Percentiles rank a stretch among this genome's conserved stretches.
These are phyloP conservation scores for Protobothrops mucrosquamatus DNA, from an alignment of 2,113 vertebrate genomes.

Conservation along the genomic window DNA sequence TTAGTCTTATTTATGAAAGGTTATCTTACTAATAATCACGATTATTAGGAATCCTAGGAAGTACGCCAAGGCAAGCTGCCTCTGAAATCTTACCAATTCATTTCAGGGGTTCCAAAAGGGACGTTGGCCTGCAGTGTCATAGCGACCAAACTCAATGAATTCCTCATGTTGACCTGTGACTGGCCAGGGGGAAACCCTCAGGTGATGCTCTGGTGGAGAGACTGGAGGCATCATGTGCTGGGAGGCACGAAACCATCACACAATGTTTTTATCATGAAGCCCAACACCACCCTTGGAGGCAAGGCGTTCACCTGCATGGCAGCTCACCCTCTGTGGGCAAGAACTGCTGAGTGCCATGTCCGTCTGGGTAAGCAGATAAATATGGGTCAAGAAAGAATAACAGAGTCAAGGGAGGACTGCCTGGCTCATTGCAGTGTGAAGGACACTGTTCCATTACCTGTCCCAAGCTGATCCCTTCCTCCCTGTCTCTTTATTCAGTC, in stretches of 20 bases:
- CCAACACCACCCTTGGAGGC: slow-evolving; percentile 63
- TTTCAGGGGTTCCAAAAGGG: slow-evolving; percentile 70
- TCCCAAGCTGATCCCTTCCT: neutral
- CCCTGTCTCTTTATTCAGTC: neutral
- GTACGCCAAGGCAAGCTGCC: neutral
- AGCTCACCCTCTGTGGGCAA: slow-evolving; percentile 73
- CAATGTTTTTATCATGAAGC: slow-evolving; percentile 73
- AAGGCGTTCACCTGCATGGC: slow-evolving; percentile 76
- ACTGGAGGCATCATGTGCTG: slow-evolving; percentile 52
- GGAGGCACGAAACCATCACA: slow-evolving; percentile 64
- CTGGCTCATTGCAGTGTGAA: neutral
- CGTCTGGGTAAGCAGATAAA: slow-evolving; percentile 70
- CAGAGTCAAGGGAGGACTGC: neutral
- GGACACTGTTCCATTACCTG: neutral
- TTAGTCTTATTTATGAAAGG: neutral
- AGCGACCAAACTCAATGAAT: slow-evolving; percentile 71
- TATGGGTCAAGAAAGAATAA: accelerated
- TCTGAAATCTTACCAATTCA: neutral
- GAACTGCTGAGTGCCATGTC: slow-evolving; percentile 71
- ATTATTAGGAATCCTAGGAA: neutral
- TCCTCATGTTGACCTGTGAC: slow-evolving; percentile 80
- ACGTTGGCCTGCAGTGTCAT: slow-evolving; percentile 74
- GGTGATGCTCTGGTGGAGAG: slow-evolving; percentile 77
- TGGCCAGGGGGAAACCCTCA: slow-evolving; percentile 82
- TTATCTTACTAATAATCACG: neutral